phyloP scores from a whole-genome alignment of 2,888 invertebrate genomes.

The Dasypolia templi region DNA sequence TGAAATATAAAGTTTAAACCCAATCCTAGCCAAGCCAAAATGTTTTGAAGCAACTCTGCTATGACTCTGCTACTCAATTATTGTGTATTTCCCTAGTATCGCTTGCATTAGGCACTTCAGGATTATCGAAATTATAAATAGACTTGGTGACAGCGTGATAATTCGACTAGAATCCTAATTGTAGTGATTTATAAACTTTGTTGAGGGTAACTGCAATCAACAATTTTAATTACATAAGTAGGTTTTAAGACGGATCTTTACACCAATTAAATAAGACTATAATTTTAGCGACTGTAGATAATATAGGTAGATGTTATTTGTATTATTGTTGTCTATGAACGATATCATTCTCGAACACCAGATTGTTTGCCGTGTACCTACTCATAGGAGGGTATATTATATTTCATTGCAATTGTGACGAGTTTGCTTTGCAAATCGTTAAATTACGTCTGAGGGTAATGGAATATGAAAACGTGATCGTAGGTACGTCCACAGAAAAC shows the following conservation, averaged over 20 bases:
- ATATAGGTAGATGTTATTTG: conserved; percentile 83
- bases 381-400: not conserved
- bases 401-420: conserved; percentile 27
- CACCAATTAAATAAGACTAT: conserved; percentile 89
- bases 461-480: conserved; percentile 15
- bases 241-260: conserved; percentile 87
- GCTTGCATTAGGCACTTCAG: conserved; percentile 48
- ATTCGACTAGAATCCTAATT: conserved; percentile 70
- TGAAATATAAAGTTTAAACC: not conserved
- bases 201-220: conserved; percentile 68
- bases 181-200: conserved; percentile 68
- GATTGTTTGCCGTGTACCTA: conserved; percentile 41
- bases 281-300: conserved; percentile 83
- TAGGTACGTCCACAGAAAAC: conserved; percentile 38
- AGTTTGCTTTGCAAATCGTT: not conserved
- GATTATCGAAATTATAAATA: conserved; percentile 56
- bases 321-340: conserved; percentile 80
- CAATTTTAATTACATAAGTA: conserved; percentile 77
- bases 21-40: not conserved
- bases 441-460: not conserved
- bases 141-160: conserved; percentile 72
- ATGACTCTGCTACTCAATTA: conserved; percentile 22
- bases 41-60: conserved; percentile 23
- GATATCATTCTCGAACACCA: conserved; percentile 57
- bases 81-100: conserved; percentile 17